Base-by-base conservation (phyloP, 2,888 invertebrate genomes). In the Liposcelis brunnea region DNA sequence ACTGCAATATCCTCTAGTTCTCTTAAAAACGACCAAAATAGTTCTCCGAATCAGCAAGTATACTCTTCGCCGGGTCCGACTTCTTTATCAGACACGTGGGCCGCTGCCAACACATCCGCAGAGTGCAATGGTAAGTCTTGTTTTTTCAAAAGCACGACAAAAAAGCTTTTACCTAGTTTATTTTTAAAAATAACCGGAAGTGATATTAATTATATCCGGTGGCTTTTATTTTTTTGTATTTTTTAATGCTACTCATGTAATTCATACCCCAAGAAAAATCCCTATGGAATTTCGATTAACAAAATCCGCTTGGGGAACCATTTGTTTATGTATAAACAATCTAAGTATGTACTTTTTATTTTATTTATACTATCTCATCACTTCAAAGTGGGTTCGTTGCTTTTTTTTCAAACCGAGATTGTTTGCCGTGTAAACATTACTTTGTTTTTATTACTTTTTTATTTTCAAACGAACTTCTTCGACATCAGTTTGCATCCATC, bases 341-440 rank as follows among this genome's bases (percentile, higher is more conserved):
- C 35, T 35, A 16, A 14, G 14, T 16, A 35, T 35, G 14, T 35
- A 35, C 35, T 35, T 40, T 19, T 12, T 40, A 21, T 40, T 40
- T 40, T 40, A 40, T 40, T 40, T 40, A 40, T 21, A 40, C 19
- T 18, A 21, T 40, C 26, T 26, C 26, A 26, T 40, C 16, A 40
- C 19, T 40, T 40, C 40, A 40, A 40, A 40, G 40, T 40, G 40
- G 26, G 26, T 26, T 26, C 26, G 26, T 26, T 26, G 26, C 26
- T 26, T 26, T 40, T 40, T 40, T 40, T 40, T 19, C 16, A 19
- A 16, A 21, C 40, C 40, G 19, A 40, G 21, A 40, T 40, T 19
- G 40, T 40, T 40, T 40, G 40, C 15, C 40, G 40, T 12, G 21
- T 40, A 40, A 40, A 40, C 40, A 40, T 19, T 6, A 18, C 40